Evolutionary conservation across 2,113 vertebrate species (phyloP).

Genomic region (Phalacrocorax brasilianus): DNA sequence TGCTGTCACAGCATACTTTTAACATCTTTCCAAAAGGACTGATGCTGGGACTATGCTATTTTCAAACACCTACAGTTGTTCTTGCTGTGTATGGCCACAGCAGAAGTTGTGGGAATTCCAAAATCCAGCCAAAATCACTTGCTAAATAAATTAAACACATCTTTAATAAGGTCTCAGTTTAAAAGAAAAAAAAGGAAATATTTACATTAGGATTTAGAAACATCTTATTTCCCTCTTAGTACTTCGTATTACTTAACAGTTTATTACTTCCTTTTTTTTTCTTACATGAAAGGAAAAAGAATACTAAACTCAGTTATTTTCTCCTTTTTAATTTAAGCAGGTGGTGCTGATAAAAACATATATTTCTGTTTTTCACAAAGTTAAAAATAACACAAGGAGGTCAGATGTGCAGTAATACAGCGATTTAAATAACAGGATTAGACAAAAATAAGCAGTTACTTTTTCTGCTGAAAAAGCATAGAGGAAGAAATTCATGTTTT

Average conservation of each 20-base stretch:
- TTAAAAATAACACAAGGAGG: constrained; percentile 43
- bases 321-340: background rate
- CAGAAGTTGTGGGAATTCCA: background rate
- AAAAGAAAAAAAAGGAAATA: background rate
- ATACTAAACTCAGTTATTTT: background rate
- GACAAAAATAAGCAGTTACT: background rate
- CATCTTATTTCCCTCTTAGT: background rate
- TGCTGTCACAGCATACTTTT: background rate
- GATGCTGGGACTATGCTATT: background rate
- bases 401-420: background rate
- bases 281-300: background rate
- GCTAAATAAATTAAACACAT: background rate
- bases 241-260: background rate
- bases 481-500: background rate
- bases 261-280: background rate
- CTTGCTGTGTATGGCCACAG: background rate
- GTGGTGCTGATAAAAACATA: constrained; percentile 3
- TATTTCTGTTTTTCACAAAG: constrained; percentile 2
- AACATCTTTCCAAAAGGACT: background rate
- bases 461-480: constrained; percentile 33
- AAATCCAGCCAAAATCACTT: background rate
- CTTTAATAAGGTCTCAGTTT: background rate
- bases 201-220: background rate
- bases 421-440: constrained; percentile 31
- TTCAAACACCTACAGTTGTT: background rate